These are phyloP conservation scores for Tolmerus cingulatus DNA, from an alignment of 2,888 invertebrate species.

Conservation along the genomic window DNA sequence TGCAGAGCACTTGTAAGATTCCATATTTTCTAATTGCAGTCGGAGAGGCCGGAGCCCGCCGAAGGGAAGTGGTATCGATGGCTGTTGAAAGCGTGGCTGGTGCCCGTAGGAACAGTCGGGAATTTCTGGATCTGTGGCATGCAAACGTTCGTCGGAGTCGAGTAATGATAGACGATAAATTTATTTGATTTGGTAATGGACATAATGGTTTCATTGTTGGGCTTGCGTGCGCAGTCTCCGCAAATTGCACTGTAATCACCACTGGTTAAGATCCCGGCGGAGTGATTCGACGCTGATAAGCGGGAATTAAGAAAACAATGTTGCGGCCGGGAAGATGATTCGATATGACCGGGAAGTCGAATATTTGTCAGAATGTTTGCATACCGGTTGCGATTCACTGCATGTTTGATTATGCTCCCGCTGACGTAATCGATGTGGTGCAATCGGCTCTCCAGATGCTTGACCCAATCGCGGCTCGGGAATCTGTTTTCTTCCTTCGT, in stretches of 20 bases:
- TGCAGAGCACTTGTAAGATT: background rate
- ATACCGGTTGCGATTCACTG: background rate
- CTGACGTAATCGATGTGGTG: constrained; percentile 12
- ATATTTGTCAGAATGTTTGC: constrained; percentile 22
- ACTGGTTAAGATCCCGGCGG: constrained; percentile 36
- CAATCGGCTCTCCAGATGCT: background rate
- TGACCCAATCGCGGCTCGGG: constrained; percentile 11
- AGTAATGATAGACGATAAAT: constrained; percentile 37
- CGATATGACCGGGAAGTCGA: constrained; percentile 6
- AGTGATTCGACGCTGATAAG: background rate
- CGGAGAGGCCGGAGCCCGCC: background rate
- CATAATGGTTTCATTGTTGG: constrained; percentile 42
- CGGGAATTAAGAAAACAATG: constrained; percentile 38
- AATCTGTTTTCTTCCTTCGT: background rate
- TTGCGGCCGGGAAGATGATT: constrained; percentile 31
- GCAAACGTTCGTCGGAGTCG: background rate
- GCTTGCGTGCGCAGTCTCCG: constrained; percentile 41
- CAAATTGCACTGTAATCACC: constrained; percentile 42
- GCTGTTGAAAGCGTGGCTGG: background rate
- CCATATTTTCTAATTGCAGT: background rate
- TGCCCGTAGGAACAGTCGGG: background rate
- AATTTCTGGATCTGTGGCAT: constrained; percentile 11
- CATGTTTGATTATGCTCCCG: constrained; percentile 3
- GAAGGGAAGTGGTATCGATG: background rate
- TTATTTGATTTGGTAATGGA: constrained; percentile 44